phyloP scores from a whole-genome alignment of 2,797 vertebrate genomes.

The Gymnopithys bicolor region DNA sequence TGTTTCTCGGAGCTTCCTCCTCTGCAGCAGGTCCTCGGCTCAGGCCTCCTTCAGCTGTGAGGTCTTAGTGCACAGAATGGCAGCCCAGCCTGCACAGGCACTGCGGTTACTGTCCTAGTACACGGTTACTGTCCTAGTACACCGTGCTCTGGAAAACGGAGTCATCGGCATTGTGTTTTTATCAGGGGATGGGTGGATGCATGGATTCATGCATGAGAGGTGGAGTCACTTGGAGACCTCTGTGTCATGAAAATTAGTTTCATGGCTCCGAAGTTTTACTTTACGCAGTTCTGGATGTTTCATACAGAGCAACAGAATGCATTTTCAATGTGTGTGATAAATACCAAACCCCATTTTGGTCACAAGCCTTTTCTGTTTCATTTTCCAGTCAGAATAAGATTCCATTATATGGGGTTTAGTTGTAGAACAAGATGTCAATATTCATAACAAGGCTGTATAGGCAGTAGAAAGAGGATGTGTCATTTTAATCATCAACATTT shows the following conservation, averaged over 20 bases:
- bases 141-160: not conserved
- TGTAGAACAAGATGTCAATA: not conserved
- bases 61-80: not conserved
- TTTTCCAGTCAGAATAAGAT: slow-evolving; percentile 28
- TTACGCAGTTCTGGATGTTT: not conserved
- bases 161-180: accelerated
- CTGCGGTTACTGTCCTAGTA: not conserved
- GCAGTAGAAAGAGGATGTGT: not conserved
- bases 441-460: not conserved
- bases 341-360: not conserved
- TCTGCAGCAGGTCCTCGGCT: not conserved
- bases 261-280: not conserved
- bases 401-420: not conserved
- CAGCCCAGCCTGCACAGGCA: accelerated
- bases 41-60: not conserved
- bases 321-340: not conserved
- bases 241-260: not conserved
- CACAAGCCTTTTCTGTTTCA: slow-evolving; percentile 27
- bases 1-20: not conserved
- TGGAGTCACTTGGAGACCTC: not conserved
- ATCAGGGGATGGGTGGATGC: not conserved
- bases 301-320: not conserved
- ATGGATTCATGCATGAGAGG: not conserved
- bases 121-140: accelerated
- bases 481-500: not conserved